Evolutionary conservation across 2,888 invertebrate species (phyloP).

Genomic region (Caenorhabditis zanzibari): DNA sequence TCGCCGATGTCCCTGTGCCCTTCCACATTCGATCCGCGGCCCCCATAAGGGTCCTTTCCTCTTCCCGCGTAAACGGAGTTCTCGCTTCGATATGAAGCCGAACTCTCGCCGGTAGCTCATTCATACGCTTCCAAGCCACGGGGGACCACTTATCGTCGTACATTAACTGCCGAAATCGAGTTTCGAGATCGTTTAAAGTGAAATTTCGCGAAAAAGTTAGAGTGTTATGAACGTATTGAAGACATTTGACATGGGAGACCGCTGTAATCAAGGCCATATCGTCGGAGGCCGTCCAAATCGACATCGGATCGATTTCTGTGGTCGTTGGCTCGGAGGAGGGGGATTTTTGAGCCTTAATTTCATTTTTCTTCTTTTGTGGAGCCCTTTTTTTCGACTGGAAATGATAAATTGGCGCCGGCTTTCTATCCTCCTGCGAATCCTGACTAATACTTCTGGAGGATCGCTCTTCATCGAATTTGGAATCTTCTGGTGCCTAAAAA

Average conservation of each 20-base stretch:
- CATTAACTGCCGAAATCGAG: slow-evolving; percentile 91
- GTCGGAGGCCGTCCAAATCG: slow-evolving; percentile 96
- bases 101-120: slow-evolving; percentile 60
- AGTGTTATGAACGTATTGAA: slow-evolving; percentile 90
- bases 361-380: slow-evolving; percentile 15
- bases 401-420: not conserved
- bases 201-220: slow-evolving; percentile 97
- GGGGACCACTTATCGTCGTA: slow-evolving; percentile 94
- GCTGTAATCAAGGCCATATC: slow-evolving; percentile 95
- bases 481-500: no score
- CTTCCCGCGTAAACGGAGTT: slow-evolving; percentile 92
- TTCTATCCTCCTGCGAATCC: no score
- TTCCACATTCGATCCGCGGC: slow-evolving; percentile 85
- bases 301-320: slow-evolving; percentile 23
- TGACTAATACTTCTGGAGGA: no score
- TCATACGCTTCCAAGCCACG: slow-evolving; percentile 75
- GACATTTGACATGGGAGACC: slow-evolving; percentile 89
- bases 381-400: not conserved
- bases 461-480: no score
- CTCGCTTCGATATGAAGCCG: slow-evolving; percentile 88
- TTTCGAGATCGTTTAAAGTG: slow-evolving; percentile 93
- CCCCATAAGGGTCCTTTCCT: slow-evolving; percentile 91
- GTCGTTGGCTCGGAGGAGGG: slow-evolving; percentile 11
- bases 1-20: no score
- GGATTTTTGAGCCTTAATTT: no score